Base-by-base conservation (phyloP, 1,140 invertebrate species). In the Popillia japonica region DNA sequence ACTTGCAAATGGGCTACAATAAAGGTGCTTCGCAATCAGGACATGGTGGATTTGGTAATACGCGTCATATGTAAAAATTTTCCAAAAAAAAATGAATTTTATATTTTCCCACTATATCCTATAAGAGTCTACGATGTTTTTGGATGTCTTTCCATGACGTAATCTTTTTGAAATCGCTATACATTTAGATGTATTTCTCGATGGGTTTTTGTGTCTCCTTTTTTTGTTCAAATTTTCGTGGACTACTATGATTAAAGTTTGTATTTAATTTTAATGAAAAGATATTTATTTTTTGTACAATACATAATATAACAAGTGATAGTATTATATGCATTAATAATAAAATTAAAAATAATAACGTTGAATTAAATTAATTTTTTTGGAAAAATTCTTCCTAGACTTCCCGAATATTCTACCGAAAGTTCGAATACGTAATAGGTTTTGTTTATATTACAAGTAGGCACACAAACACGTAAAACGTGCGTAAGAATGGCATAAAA, bases 1-100 rank as follows among this genome's bases (percentile, higher is more conserved):
- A 96, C 84, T 90, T 99, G 10, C 98, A 99, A 88, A 98, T 98
- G 93, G 98, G 98, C 23, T 97, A 91, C 89, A 99, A 99, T 88
- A 98, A 99, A 86, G 95, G 95, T 41, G 95, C 95, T 10, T 94
- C 93, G 27, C 95, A 96, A 86, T 89, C 95, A 59, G 96, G 96
- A 3, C 92, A 93, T 76, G 95, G 96, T 77, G 92, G 95, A 76
- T 96, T 99, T 86, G 97, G 98, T 82, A 99, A 99, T 87, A 96
- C 95, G n/a, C 91, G 96, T 84, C 95, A 97, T 85, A 96, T 97
- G 96, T 97, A 92, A 92, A 89, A 61, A 20, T 64, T 22, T 64
- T 22, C 17, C 61, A 64, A 22, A 23, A 3, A 27, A 14, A 23
- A 23, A 64, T 20, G 9, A 3, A 17, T 55, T 55, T 55, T 55